Evolutionary conservation across 1,140 invertebrate species (phyloP).

Genomic region (Hormaphis cornu): DNA sequence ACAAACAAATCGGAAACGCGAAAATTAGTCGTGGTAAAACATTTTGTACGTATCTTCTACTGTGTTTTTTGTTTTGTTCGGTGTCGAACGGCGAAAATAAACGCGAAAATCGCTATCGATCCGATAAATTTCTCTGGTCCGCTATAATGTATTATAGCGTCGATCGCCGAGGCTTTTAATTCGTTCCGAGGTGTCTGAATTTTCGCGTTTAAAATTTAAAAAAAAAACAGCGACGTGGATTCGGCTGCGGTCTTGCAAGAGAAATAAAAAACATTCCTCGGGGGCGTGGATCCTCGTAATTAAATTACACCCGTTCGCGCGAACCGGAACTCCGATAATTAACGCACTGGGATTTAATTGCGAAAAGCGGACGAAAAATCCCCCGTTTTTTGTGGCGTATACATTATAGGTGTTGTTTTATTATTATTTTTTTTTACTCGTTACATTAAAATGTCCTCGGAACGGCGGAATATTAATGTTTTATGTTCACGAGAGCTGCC

Average conservation of each 20-base stretch:
- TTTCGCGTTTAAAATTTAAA: conserved; percentile 1
- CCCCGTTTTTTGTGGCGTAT: neutral
- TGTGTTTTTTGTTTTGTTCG: too few relatives aligned
- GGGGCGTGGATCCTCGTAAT: conserved; percentile 8
- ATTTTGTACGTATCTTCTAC: too few relatives aligned
- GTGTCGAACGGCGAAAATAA: too few relatives aligned
- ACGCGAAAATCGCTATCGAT: too few relatives aligned
- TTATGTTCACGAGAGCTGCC: too few relatives aligned
- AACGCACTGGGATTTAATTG: conserved; percentile 22
- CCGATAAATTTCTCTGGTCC: too few relatives aligned
- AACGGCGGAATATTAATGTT: too few relatives aligned
- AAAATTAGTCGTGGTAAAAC: too few relatives aligned
- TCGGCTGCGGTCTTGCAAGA: conserved; percentile 14
- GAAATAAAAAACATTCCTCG: conserved; percentile 12
- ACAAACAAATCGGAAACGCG: too few relatives aligned
- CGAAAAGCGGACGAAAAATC: neutral
- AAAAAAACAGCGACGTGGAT: neutral
- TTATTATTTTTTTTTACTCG: neutral
- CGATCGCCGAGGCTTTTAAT: too few relatives aligned
- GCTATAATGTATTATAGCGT: too few relatives aligned
- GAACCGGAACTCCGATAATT: conserved; percentile 4
- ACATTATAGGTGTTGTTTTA: neutral
- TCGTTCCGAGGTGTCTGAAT: neutral
- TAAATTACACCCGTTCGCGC: conserved; percentile 20
- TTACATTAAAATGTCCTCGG: too few relatives aligned